Evolutionary conservation across 2,113 vertebrate species (phyloP).

Genomic region (Pseudorhombus dupliciocellatus): DNA sequence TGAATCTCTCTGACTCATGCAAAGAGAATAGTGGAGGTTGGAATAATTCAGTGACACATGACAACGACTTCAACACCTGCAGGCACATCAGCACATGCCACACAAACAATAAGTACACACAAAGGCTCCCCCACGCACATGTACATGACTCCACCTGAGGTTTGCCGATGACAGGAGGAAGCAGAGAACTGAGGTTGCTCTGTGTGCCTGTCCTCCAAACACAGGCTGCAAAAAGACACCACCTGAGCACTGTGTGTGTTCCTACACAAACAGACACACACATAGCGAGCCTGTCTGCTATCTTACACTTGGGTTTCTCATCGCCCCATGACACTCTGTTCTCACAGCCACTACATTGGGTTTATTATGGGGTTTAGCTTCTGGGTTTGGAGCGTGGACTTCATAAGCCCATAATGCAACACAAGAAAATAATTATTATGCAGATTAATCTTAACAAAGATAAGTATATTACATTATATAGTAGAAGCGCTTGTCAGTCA

Average conservation of each 20-base stretch:
- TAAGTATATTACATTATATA: conserved; percentile 25
- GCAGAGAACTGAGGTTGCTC: conserved; percentile 36
- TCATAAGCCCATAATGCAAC: background rate
- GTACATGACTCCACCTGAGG: background rate
- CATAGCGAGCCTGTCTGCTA: conserved; percentile 16
- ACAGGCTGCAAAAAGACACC: conserved; percentile 66
- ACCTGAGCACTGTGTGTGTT: conserved; percentile 51
- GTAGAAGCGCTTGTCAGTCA: conserved; percentile 38
- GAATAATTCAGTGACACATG: conserved; percentile 30
- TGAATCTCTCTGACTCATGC: conserved; percentile 11
- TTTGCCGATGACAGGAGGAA: background rate
- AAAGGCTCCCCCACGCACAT: background rate
- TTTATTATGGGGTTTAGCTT: conserved; percentile 21
- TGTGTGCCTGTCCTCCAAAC: conserved; percentile 66
- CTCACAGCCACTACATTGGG: background rate
- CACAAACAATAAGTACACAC: background rate
- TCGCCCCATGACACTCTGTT: conserved; percentile 5
- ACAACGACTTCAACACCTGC: conserved; percentile 23
- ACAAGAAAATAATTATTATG: background rate
- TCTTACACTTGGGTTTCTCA: no score
- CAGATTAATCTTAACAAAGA: background rate
- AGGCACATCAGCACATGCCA: conserved; percentile 5
- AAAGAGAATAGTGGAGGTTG: conserved; percentile 28
- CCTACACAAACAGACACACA: background rate
- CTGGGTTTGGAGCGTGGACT: background rate